Base-by-base conservation (phyloP, 2,797 vertebrate species). In the Pitangus sulphuratus region DNA sequence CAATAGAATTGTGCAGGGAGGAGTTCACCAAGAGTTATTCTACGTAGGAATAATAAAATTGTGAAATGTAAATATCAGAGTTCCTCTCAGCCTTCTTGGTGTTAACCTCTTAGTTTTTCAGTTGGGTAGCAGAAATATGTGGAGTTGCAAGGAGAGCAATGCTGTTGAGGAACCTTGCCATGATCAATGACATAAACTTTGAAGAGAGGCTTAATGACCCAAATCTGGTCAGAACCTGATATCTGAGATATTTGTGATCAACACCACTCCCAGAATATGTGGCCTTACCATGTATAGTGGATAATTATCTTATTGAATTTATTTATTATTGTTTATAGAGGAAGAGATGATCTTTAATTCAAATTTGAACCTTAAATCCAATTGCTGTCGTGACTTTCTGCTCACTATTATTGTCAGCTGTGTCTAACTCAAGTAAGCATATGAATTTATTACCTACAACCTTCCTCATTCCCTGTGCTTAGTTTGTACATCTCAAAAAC, bases 301-400 rank as follows among this genome's bases (percentile, higher is more conserved):
- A 40, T 82, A 65, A 47, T 65, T 88, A 12, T 12, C 12, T 65
- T 60, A 24, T 78, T 61, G 8, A 74, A 80, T 64, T 83, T 61
- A 64, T 60, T 91, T 70, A 5, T 8, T 39, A 8, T 25, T 60
- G 4, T 80, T 85, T 66, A 1, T 26, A 4, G 2, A 71, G 19
- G 19, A 74, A 78, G 24, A 76, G n/a, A 72, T 24, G 5, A 28
- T 61, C 10, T 64, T 72, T 44, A 86, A 39, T 68, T 81, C 1
- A 68, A 22, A 60, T 70, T 53, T 81, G 40, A 86, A 11, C 13
- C 47, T 3, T 24, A 56, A 74, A 86, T 48, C 18, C 13, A 68
- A 8, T 51, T 0, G 0, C 20, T 60, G 3, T 6, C 72, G 8
- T 50, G 50, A 2, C 20, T 64, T 90, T 84, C 18, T 31, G 28